phyloP scores from a whole-genome alignment of 1,140 invertebrate species.

The Pygmarrhopalites habei region DNA sequence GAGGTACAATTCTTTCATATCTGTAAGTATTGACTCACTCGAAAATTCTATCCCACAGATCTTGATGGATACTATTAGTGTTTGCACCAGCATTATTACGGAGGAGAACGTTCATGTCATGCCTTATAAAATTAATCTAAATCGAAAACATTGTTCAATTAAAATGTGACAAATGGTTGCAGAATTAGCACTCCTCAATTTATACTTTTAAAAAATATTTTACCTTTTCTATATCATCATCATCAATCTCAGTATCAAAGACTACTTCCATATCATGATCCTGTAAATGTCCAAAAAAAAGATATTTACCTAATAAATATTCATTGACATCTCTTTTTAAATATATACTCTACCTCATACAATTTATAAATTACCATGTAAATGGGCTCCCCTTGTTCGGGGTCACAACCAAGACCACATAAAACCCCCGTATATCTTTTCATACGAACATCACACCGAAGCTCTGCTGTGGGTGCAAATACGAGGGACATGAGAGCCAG shows the following conservation, averaged over 20 bases:
- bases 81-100: conserved; percentile 12
- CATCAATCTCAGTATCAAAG: conserved; percentile 62
- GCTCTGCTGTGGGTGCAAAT: conserved; percentile 71
- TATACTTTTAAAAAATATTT: too few species aligned
- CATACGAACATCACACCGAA: conserved; percentile 51
- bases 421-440: conserved; percentile 64
- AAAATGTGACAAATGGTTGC: too few species aligned
- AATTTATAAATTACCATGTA: conserved; percentile 77
- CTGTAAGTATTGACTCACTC: neutral
- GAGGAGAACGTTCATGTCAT: conserved; percentile 52
- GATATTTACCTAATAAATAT: too few species aligned
- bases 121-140: conserved; percentile 57
- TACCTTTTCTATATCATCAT: conserved; percentile 58
- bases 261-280: conserved; percentile 76
- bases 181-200: too few species aligned
- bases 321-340: conserved; percentile 47
- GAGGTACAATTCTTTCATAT: too few species aligned
- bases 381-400: conserved; percentile 43
- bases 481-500: conserved; percentile 64
- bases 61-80: conserved; percentile 10
- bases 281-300: too few species aligned
- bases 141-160: conserved; percentile 6
- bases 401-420: conserved; percentile 69
- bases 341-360: conserved; percentile 74
- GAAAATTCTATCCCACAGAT: conserved; percentile 19